These are phyloP conservation scores for Notothenia rossii DNA, from an alignment of 2,113 vertebrate genomes.

Conservation along the genomic window DNA sequence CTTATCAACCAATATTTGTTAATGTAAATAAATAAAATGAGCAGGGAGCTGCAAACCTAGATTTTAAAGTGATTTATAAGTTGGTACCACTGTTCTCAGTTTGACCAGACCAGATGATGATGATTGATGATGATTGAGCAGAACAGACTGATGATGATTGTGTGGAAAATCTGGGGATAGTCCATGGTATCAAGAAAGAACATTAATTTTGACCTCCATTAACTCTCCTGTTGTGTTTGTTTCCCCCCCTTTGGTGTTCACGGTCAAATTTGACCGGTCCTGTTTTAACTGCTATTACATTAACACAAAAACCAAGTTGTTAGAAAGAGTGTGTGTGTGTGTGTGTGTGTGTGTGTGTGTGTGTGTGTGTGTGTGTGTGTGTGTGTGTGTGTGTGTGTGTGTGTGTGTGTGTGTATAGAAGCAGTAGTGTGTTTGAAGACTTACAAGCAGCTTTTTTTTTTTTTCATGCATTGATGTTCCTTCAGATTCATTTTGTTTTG, in stretches of 20 bases:
- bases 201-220: not conserved
- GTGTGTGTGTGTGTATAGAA: not conserved
- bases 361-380: not conserved
- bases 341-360: constrained; percentile 15
- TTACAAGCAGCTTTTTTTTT: not conserved
- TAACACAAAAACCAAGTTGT: no score
- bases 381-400: constrained; percentile 16
- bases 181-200: not conserved
- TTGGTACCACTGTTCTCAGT: not conserved
- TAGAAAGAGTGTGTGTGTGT: constrained; percentile 15
- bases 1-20: constrained; percentile 18
- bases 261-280: no score
- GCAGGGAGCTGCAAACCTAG: not conserved
- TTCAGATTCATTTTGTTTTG: no score
- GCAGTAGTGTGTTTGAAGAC: constrained; percentile 17
- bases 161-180: not conserved
- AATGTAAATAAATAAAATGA: constrained; percentile 29
- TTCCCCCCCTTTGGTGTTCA: no score
- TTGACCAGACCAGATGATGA: not conserved
- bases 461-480: no score
- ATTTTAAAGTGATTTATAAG: not conserved
- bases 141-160: not conserved
- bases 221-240: no score
- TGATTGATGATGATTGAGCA: no score
- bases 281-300: no score